Conservation (phyloP, 1,140 invertebrate species). For the Forficula auricularia region DNA sequence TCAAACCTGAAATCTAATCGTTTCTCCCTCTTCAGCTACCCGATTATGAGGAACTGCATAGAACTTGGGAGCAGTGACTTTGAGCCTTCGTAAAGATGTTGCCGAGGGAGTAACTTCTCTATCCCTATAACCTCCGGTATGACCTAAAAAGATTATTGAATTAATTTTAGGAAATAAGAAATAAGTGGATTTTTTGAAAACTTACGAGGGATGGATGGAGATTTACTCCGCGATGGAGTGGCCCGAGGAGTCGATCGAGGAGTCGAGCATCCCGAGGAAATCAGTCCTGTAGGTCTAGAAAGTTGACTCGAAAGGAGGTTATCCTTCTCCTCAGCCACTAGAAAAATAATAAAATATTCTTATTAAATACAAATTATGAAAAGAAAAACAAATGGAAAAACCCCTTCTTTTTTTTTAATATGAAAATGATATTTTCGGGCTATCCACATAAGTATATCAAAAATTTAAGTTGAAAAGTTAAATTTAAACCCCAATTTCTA, state of each 20-base stretch:
- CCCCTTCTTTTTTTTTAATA: too few species aligned
- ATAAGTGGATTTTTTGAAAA: not conserved
- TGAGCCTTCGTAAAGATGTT: constrained; percentile 17
- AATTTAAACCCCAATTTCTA: too few species aligned
- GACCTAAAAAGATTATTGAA: not conserved
- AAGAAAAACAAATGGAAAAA: too few species aligned
- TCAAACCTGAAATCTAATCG: constrained; percentile 43
- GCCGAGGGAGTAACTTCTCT: too few species aligned
- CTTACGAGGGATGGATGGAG: constrained; percentile 27
- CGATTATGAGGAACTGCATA: constrained; percentile 73
- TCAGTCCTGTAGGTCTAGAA: constrained; percentile 39
- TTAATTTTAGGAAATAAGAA: not conserved
- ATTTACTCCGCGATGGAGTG: constrained; percentile 48
- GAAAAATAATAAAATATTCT: constrained; percentile 10
- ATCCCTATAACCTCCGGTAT: too few species aligned
- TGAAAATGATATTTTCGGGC: too few species aligned
- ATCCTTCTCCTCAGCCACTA: constrained; percentile 65
- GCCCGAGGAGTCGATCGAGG: constrained; percentile 51
- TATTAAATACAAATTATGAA: too few species aligned
- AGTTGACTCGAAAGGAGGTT: constrained; percentile 47
- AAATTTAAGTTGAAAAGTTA: too few species aligned
- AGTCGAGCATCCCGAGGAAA: constrained; percentile 44
- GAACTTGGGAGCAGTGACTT: constrained; percentile 53
- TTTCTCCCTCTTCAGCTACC: constrained; percentile 65
- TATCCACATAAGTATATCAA: too few species aligned